Conservation (phyloP, 2,888 invertebrate species). For the Chrysotoxum bicinctum region DNA sequence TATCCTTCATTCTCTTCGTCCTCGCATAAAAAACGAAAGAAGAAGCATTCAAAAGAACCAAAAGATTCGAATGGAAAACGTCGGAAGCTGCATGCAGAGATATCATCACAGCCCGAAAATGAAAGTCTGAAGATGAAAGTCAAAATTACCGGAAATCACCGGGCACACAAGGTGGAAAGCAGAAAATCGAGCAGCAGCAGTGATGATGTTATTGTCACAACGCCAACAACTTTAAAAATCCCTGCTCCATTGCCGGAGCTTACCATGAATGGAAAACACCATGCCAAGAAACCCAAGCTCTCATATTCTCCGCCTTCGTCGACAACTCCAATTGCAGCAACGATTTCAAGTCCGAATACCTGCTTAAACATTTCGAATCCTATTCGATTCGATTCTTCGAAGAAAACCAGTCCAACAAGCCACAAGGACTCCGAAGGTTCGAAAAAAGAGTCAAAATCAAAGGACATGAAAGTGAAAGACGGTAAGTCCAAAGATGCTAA, state of each 20-base stretch:
- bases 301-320: slow-evolving; percentile 19
- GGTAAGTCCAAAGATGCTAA: slow-evolving; percentile 1
- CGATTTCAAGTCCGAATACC: neutral
- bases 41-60: slow-evolving; percentile 84
- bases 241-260: slow-evolving; percentile 30
- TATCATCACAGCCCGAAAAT: slow-evolving; percentile 81
- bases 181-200: slow-evolving; percentile 54
- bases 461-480: neutral
- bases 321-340: neutral
- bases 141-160: slow-evolving; percentile 81
- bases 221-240: slow-evolving; percentile 59
- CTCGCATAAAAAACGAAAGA: slow-evolving; percentile 83
- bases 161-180: slow-evolving; percentile 76
- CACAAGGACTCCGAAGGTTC: slow-evolving; percentile 32
- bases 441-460: slow-evolving; percentile 34
- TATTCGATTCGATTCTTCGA: slow-evolving; percentile 77
- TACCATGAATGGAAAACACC: slow-evolving; percentile 56
- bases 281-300: slow-evolving; percentile 37
- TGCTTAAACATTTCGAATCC: slow-evolving; percentile 73
- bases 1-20: slow-evolving; percentile 72
- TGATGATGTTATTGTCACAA: slow-evolving; percentile 76
- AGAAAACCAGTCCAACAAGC: slow-evolving; percentile 75
- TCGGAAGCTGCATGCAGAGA: slow-evolving; percentile 84
- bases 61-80: slow-evolving; percentile 81
- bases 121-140: slow-evolving; percentile 83